Base-by-base conservation (phyloP, 1,140 invertebrate species). In the Papilio aristodemus region DNA sequence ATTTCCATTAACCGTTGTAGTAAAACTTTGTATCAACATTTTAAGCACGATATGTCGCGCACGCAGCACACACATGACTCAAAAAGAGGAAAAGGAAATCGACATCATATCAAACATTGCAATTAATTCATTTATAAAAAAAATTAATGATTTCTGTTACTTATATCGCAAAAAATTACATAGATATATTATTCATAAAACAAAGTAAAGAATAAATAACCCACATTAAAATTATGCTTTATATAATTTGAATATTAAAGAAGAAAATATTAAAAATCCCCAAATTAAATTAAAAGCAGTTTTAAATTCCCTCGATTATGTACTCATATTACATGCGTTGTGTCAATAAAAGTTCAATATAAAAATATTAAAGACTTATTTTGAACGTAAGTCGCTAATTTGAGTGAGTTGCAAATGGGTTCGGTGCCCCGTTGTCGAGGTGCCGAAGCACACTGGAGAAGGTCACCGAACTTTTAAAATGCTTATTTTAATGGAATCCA, bases 381-480 rank as follows among this genome's bases (percentile, higher is more conserved):
- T 54, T 54, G 4, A 54, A 22, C 17, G 46, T 22, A 22, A 54
- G 46, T 19, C 22, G 46, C 19, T 54, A 54, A 54, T 54, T 54
- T 54, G 22, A 54, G 46, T 54, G 19, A 54, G 46, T 54, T 54
- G 46, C 46, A 54, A 54, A 54, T 54, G 46, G 22, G 46, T 54
- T 54, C 46, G 46, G 46, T 54, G 46, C 46, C 46, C 46, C 46
- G 46, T 9, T 54, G 46, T 1, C 19, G 46, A 54, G 46, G 46
- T 22, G 19, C 46, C 46, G 19, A 6, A 54, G 9, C 22, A 19
- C 17, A 11, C 19, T 54, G 46, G 19, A 25, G 19, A 22, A 46
- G 46, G 46, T 54, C 46, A 19, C 46, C 46, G 46, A 54, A 54
- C 46, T 54, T 19, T 54, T 10, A 54, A 54, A 54, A 54, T 54